Evolutionary conservation across 2,797 vertebrate species (phyloP), one percentile per base, ranked within the genome.

Genomic region (Meriones psammophilus): DNA sequence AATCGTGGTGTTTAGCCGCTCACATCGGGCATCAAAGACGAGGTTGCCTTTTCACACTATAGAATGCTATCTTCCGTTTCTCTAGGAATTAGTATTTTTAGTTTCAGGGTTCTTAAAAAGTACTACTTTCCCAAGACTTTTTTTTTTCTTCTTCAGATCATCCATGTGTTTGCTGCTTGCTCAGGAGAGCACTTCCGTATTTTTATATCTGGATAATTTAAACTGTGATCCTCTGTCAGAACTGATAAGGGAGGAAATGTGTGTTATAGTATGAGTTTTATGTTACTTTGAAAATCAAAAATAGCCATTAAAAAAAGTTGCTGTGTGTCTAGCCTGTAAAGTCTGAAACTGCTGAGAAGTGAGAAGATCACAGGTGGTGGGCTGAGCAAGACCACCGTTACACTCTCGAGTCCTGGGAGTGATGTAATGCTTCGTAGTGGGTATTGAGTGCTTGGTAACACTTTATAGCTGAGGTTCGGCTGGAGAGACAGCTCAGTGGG

Each of bases 281-380:
- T 58, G 33, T 54, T 83, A 60, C 33, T 92, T 69, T 92, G 42
- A 93, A 94, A 91, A 73, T 85, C 8, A 85, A 86, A 92, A 92
- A 28, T 15, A 71, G 46, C 79, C 20, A 6, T 39, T 94, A 83
- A 10, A 10, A 69, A 91, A 91, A 83, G 28, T 50, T 84, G 33
- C 17, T 73, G 3, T 89, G 85, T 94, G 74, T 62, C 17, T 17
- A 58, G 56, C 14, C 17, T 15, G 36, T 33, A 54, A 80, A 79
- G 36, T 92, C 86, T 33, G 78, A 42, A 85, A 78, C 36, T 74
- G 50, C 30, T 84, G 46, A 94, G 42, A 68, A 66, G 28, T 17
- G 9, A 39, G 33, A 46, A 66, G 62, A 33, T 66, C 39, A 2
- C 14, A 17, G 58, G 39, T 12, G 28, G 13, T 54, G 5, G n/a